These are phyloP conservation scores for Talpa occidentalis DNA, from an alignment of 2,113 vertebrate species.

Conservation along the genomic window DNA sequence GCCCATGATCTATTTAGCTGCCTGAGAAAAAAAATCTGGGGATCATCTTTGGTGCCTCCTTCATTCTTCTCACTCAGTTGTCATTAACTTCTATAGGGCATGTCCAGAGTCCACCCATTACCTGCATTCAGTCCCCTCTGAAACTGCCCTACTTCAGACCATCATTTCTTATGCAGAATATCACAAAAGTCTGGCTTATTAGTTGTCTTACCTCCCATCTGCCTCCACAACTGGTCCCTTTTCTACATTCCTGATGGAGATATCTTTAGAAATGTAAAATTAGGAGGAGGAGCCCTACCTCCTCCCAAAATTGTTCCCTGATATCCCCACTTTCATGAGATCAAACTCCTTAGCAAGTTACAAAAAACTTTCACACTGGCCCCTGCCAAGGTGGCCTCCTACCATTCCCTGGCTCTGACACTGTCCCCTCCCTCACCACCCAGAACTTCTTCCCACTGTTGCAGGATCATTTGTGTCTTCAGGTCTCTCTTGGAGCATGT, in stretches of 20 bases:
- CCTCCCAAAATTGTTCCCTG: not conserved
- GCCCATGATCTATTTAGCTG: not conserved
- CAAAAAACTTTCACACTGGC: not conserved
- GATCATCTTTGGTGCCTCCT: not conserved
- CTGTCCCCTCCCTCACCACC: not conserved
- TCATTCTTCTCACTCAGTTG: not conserved
- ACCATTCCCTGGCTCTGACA: not conserved
- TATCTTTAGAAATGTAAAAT: not conserved
- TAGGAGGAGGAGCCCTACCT: not conserved
- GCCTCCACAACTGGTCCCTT: not conserved
- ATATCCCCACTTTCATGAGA: conserved; percentile 2
- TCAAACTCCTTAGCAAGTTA: not conserved
- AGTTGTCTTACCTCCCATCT: not conserved
- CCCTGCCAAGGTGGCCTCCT: not conserved
- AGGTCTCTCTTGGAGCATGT: not conserved
- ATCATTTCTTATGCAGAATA: not conserved
- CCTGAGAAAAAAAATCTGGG: not conserved
- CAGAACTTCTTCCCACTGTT: not conserved
- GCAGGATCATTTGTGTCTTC: not conserved
- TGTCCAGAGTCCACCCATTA: not conserved
- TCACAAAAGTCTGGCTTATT: not conserved
- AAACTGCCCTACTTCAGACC: not conserved
- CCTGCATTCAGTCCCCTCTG: not conserved
- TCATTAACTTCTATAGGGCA: not conserved
- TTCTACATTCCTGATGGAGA: not conserved